These are phyloP conservation scores for Laticauda laticaudata DNA, from an alignment of 2,113 vertebrate species.

Conservation along the genomic window DNA sequence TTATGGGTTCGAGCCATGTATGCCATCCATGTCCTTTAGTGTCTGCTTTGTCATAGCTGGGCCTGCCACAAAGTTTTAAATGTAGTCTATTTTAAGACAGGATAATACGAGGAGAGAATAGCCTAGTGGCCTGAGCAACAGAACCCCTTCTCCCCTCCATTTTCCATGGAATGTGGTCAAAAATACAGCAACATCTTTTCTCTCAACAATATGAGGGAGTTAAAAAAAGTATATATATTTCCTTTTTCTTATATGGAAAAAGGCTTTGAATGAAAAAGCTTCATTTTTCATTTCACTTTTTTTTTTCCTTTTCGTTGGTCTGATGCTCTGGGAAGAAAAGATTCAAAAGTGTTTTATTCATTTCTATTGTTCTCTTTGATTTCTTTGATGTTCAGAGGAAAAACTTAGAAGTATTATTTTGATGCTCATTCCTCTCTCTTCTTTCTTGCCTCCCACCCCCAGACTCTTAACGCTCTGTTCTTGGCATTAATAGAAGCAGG, in stretches of 20 bases:
- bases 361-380: constrained; percentile 28
- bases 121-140: neutral
- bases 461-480: constrained; percentile 25
- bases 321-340: constrained; percentile 24
- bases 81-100: neutral
- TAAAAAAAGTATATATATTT: neutral
- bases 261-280: constrained; percentile 11
- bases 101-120: neutral
- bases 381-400: neutral
- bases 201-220: neutral
- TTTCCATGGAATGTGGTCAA: neutral
- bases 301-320: constrained; percentile 33
- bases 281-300: constrained; percentile 11
- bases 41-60: neutral
- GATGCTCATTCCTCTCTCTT: constrained; percentile 26
- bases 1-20: neutral
- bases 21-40: neutral
- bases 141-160: neutral
- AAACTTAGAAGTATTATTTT: constrained; percentile 39
- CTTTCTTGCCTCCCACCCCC: neutral
- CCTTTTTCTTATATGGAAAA: neutral
- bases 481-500: neutral
- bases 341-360: constrained; percentile 39
- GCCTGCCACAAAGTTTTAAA: neutral
- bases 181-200: constrained; percentile 26